These are phyloP conservation scores for Mus caroli DNA, from an alignment of 2,797 vertebrate species.

Conservation along the genomic window DNA sequence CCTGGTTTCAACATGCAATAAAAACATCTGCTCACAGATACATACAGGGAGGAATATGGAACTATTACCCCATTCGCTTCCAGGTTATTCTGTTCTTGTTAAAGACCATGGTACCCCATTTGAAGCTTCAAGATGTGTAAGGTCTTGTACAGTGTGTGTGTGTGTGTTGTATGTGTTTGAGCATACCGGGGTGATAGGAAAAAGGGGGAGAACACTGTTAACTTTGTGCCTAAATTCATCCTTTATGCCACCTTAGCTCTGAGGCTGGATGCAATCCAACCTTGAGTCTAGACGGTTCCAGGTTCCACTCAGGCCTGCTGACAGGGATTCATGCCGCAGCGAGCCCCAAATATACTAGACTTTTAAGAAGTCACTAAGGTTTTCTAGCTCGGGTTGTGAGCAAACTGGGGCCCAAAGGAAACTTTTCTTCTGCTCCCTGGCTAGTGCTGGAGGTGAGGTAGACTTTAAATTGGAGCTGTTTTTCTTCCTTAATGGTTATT, in stretches of 20 bases:
- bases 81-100: neutral
- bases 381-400: conserved; percentile 77
- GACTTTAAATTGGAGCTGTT: conserved; percentile 52
- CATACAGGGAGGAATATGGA: neutral
- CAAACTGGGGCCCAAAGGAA: conserved; percentile 74
- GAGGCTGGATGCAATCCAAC: neutral
- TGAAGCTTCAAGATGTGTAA: neutral
- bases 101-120: neutral
- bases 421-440: conserved; percentile 75
- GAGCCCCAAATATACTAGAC: conserved; percentile 62
- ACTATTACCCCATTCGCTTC: neutral
- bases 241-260: neutral
- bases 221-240: neutral
- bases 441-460: conserved; percentile 17
- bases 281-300: conserved; percentile 27
- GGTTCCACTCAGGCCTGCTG: neutral
- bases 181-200: neutral
- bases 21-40: neutral
- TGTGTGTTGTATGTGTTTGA: no score
- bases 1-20: neutral
- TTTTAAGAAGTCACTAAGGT: conserved; percentile 76
- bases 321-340: neutral
- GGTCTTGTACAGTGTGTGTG: no score
- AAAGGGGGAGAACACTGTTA: neutral
- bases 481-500: conserved; percentile 84